A percentile compares a stretch with the other conserved stretches of the same genome.
Conservation (phyloP, 2,888 invertebrate genomes). For the Cryptus viduatorius region DNA sequence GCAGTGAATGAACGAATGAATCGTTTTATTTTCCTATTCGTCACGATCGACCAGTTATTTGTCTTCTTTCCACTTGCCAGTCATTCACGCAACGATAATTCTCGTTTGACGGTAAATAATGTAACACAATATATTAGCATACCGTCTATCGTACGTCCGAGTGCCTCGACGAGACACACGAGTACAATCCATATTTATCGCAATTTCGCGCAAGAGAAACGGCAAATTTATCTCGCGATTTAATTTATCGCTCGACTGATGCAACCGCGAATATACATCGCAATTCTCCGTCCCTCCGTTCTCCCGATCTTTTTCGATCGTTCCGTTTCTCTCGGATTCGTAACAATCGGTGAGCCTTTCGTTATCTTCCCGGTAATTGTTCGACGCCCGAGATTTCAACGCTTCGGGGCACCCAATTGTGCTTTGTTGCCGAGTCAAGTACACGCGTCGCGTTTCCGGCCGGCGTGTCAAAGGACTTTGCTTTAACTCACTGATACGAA, state of each 20-base stretch:
- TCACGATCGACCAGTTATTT: conserved; percentile 26
- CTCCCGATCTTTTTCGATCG: background rate
- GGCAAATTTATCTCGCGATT: conserved; percentile 23
- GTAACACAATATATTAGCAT: background rate
- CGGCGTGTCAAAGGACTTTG: conserved; percentile 5
- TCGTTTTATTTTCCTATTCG: conserved; percentile 4
- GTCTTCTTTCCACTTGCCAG: background rate
- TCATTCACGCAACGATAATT: conserved; percentile 37
- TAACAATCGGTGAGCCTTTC: background rate
- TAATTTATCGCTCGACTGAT: conserved; percentile 42
- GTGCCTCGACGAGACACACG: background rate
- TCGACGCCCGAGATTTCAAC: conserved; percentile 38
- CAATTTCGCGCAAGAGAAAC: conserved; percentile 1
- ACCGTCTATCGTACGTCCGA: background rate
- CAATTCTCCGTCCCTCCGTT: background rate
- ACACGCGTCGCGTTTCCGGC: conserved; percentile 26
- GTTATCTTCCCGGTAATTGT: conserved; percentile 55
- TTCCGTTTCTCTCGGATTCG: conserved; percentile 11
- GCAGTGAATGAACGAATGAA: background rate
- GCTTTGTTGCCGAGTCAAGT: conserved; percentile 39
- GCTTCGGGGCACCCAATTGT: conserved; percentile 36
- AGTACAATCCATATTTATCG: background rate
- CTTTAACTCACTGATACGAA: background rate
- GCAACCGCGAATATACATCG: conserved; percentile 10
- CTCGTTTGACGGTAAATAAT: background rate